Percentiles rank a stretch among this genome's conserved stretches.
Conservation (phyloP, 2,888 invertebrate genomes). For the Pterostichus madidus region DNA sequence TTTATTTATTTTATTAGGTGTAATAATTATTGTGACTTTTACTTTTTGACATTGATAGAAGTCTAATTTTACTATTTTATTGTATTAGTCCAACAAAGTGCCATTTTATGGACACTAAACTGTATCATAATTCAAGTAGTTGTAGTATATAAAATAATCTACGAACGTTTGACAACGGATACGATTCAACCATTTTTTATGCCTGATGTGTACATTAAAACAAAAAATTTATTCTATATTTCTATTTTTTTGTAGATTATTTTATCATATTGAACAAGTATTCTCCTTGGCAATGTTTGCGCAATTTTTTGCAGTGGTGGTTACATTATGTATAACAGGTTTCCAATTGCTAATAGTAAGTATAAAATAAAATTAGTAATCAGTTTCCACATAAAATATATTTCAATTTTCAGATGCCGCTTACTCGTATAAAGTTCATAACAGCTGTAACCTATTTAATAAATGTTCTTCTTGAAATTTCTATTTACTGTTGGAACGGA, state of each 20-base stretch:
- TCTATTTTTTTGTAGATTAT: constrained; percentile 30
- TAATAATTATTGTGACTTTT: no score
- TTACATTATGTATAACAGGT: constrained; percentile 40
- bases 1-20: no score
- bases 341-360: constrained; percentile 43
- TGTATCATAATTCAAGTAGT: no score
- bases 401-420: constrained; percentile 1
- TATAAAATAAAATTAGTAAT: background rate
- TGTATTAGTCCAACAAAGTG: no score
- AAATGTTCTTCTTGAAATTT: constrained; percentile 22
- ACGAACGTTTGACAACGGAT: no score
- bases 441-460: constrained; percentile 1
- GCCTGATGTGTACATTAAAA: no score
- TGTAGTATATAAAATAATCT: no score
- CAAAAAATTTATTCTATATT: no score
- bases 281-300: constrained; percentile 41
- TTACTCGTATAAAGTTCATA: constrained; percentile 7
- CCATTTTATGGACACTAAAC: no score
- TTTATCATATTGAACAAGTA: constrained; percentile 3
- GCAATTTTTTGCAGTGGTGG: constrained; percentile 36
- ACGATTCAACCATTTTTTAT: no score
- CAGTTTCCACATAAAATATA: background rate
- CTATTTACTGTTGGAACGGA: constrained; percentile 58
- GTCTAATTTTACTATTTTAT: no score
- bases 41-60: no score